Evolutionary conservation across 2,113 vertebrate species (phyloP).

Genomic region (Spermophilus dauricus): DNA sequence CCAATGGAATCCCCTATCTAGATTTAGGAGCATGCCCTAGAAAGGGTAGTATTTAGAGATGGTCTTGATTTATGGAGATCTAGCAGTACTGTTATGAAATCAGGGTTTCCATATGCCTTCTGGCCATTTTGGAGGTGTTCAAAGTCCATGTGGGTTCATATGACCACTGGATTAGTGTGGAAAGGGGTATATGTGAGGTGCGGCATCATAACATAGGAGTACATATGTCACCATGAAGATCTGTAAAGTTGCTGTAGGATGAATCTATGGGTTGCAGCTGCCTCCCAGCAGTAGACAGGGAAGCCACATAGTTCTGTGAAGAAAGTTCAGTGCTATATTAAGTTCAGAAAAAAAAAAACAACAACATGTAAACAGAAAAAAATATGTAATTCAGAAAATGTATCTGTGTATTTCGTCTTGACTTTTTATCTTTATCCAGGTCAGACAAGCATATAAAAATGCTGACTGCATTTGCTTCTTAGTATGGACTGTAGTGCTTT

Average conservation of each 20-base stretch:
- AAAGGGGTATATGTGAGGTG: background rate
- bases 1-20: background rate
- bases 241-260: background rate
- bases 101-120: background rate
- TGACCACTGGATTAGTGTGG: accelerated
- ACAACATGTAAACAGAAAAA: background rate
- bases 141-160: background rate
- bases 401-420: background rate
- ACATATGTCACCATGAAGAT: background rate
- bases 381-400: background rate
- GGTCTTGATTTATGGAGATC: background rate
- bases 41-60: background rate
- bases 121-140: background rate
- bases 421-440: constrained; percentile 49
- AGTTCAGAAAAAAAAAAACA: background rate
- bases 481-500: constrained; percentile 23
- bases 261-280: background rate
- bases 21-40: background rate
- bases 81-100: background rate
- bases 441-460: constrained; percentile 48
- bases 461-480: constrained; percentile 60
- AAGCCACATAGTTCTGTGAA: background rate
- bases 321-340: background rate
- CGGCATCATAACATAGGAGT: background rate
- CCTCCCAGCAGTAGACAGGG: background rate